A percentile compares a stretch with the other conserved stretches of the same genome.
phyloP scores from a whole-genome alignment of 2,888 invertebrate genomes.

The Allolobophora icterica region DNA sequence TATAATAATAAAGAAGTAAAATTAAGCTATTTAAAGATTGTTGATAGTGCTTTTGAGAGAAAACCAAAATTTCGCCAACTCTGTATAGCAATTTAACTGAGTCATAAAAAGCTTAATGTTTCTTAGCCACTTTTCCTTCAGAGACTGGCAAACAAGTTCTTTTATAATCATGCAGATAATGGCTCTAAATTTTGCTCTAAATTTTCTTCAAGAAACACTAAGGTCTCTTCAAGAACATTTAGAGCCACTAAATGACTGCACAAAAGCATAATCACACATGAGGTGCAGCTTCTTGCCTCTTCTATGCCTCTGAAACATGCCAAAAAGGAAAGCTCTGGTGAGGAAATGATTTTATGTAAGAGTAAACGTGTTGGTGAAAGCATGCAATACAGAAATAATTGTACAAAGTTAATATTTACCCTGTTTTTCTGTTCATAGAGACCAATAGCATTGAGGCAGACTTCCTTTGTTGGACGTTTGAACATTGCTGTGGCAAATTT shows the following conservation, averaged over 20 bases:
- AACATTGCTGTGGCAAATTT: neutral
- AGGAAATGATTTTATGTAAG: neutral
- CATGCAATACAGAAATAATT: too few relatives aligned
- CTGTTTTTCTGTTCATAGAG: neutral
- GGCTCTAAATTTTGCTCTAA: too few relatives aligned
- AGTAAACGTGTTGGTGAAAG: neutral
- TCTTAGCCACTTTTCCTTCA: neutral
- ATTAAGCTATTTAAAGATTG: neutral
- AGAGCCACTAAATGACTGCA: too few relatives aligned
- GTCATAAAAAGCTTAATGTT: neutral
- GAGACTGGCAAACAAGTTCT: neutral
- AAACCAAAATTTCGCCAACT: neutral
- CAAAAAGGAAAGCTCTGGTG: too few relatives aligned
- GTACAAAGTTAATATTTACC: neutral
- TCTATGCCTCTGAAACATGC: too few relatives aligned
- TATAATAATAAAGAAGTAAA: neutral
- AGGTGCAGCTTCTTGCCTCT: too few relatives aligned
- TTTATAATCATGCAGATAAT: too few relatives aligned
- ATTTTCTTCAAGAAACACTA: too few relatives aligned
- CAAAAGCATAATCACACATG: too few relatives aligned
- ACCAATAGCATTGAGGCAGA: constrained; percentile 23
- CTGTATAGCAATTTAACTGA: neutral
- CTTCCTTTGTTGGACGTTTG: constrained; percentile 21
- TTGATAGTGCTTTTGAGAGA: neutral
- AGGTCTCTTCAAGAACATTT: too few relatives aligned